phyloP scores from a whole-genome alignment of 2,797 vertebrate genomes.

The Ciconia nigra region DNA sequence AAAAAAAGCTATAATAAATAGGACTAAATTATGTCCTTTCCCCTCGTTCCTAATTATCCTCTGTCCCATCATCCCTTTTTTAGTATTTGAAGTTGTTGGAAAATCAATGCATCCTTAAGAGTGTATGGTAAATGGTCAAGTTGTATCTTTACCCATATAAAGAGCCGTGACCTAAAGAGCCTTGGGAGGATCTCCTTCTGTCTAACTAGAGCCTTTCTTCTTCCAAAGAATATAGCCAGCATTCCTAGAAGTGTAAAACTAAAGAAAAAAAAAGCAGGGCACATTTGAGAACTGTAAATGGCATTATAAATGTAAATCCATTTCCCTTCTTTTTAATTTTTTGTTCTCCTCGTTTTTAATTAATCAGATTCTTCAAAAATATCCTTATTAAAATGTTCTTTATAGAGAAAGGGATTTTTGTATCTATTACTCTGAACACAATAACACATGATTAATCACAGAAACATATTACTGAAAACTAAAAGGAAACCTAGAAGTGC shows the following conservation, averaged over 20 bases:
- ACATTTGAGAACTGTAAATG: not conserved
- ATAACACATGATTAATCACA: not conserved
- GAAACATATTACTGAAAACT: not conserved
- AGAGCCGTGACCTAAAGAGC: not conserved
- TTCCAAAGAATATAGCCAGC: not conserved
- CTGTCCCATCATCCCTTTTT: not conserved
- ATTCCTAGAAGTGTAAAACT: not conserved
- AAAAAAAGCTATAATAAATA: not conserved
- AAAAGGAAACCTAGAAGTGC: not conserved
- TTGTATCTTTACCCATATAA: not conserved
- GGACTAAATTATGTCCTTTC: not conserved
- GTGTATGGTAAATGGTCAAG: not conserved
- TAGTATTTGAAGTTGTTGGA: not conserved
- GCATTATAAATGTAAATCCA: not conserved
- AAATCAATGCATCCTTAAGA: not conserved
- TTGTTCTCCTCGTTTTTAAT: not conserved
- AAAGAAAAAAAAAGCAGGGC: not conserved
- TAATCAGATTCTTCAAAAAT: not conserved
- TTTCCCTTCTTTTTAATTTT: not conserved
- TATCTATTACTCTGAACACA: not conserved
- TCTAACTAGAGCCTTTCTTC: not conserved
- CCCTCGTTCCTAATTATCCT: not conserved
- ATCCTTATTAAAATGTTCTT: not conserved
- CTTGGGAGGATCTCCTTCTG: not conserved
- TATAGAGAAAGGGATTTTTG: not conserved